Evolutionary conservation across 2,113 vertebrate species (phyloP).

Genomic region (Pollimyrus isidori): DNA sequence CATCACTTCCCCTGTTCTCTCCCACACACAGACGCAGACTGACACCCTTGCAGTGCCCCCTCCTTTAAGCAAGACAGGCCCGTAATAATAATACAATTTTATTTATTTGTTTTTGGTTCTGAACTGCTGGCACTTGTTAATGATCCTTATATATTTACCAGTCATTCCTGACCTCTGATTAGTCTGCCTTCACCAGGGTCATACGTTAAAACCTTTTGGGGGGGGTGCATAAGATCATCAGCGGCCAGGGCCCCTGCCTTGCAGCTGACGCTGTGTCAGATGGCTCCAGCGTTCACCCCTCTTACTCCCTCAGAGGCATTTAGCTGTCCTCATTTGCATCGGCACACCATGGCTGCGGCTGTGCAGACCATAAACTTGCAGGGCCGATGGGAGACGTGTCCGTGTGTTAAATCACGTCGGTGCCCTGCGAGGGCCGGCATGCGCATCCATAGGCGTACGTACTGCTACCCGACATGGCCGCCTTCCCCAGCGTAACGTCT

Average conservation of each 20-base stretch:
- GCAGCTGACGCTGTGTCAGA: slow-evolving; percentile 45
- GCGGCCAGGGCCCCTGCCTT: neutral
- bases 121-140: neutral
- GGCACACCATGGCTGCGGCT: slow-evolving; percentile 85
- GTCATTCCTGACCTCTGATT: neutral
- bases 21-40: slow-evolving; percentile 38
- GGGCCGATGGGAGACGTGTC: slow-evolving; percentile 90
- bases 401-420: slow-evolving; percentile 80
- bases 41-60: slow-evolving; percentile 26
- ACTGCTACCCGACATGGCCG: too few relatives aligned
- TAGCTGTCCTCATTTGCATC: slow-evolving; percentile 94
- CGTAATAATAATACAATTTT: neutral
- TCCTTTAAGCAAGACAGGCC: neutral
- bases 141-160: neutral
- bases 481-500: neutral
- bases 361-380: slow-evolving; percentile 67
- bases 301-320: slow-evolving; percentile 77
- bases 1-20: slow-evolving; percentile 9
- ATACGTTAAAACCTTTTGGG: neutral
- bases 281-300: slow-evolving; percentile 57
- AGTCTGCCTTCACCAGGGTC: neutral
- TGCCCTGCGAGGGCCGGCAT: slow-evolving; percentile 42
- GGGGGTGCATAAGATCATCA: too few relatives aligned
- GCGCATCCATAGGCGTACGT: slow-evolving; percentile 13
- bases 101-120: neutral